Conservation (phyloP, 2,797 vertebrate genomes). For the Gambusia yucatana region DNA sequence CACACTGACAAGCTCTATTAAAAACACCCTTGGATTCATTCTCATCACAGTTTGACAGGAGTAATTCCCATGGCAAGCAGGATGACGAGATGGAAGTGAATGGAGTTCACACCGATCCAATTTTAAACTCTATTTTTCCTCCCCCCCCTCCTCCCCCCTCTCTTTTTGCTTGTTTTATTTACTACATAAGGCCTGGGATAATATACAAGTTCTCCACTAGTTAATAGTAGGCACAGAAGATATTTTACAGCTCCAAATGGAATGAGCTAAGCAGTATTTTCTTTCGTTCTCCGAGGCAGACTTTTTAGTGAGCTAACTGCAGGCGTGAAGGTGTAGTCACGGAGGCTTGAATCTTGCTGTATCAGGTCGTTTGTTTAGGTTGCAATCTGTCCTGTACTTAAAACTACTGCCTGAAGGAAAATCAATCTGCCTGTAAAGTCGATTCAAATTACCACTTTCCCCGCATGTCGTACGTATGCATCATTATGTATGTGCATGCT, state of each 20-base stretch:
- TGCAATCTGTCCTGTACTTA: slow-evolving; percentile 64
- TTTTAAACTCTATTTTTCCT: slow-evolving; percentile 23
- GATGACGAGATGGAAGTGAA: slow-evolving; percentile 36
- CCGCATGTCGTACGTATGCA: slow-evolving; percentile 37
- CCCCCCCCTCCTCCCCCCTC: no score
- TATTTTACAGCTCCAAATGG: background rate
- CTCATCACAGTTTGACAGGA: slow-evolving; percentile 61
- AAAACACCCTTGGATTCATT: slow-evolving; percentile 64
- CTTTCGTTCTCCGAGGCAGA: slow-evolving; percentile 6
- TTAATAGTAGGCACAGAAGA: slow-evolving; percentile 13
- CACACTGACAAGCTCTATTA: slow-evolving; percentile 70
- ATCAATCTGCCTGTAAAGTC: slow-evolving; percentile 59
- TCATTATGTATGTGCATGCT: slow-evolving; percentile 58
- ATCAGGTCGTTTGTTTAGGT: slow-evolving; percentile 54
- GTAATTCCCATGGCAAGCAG: slow-evolving; percentile 43
- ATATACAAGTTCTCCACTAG: slow-evolving; percentile 5
- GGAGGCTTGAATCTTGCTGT: slow-evolving; percentile 48
- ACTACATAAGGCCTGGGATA: slow-evolving; percentile 14
- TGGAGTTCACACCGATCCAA: slow-evolving; percentile 31
- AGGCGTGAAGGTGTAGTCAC: slow-evolving; percentile 30
- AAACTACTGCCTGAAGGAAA: slow-evolving; percentile 67
- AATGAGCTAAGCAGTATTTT: background rate
- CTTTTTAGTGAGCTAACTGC: slow-evolving; percentile 27
- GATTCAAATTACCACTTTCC: slow-evolving; percentile 50
- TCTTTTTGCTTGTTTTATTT: slow-evolving; percentile 44